These are phyloP conservation scores for Hippocampus abdominalis DNA, from an alignment of 2,113 vertebrate genomes.

Conservation along the genomic window DNA sequence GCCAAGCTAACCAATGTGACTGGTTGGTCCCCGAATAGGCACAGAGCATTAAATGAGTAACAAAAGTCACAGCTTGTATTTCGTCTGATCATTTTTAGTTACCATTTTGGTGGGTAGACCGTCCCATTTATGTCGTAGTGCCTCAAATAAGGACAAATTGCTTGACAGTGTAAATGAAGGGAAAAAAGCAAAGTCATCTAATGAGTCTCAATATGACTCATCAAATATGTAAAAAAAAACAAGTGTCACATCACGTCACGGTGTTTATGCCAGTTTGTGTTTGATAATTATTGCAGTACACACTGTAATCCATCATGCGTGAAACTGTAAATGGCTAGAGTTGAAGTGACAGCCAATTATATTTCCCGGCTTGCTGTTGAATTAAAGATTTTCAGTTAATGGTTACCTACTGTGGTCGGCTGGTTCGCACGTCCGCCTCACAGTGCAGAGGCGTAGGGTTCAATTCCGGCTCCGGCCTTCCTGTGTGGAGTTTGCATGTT, in stretches of 20 bases:
- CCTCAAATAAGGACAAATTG: background rate
- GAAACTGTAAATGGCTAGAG: background rate
- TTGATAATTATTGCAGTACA: background rate
- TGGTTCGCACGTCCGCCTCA: too few relatives aligned
- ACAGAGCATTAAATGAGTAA: too few relatives aligned
- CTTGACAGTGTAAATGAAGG: background rate
- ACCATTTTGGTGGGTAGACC: background rate
- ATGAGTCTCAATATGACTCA: background rate
- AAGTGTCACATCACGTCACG: background rate
- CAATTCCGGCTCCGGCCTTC: too few relatives aligned
- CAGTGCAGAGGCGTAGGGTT: too few relatives aligned
- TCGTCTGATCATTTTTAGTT: too few relatives aligned
- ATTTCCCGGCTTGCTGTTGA: background rate
- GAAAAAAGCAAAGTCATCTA: background rate
- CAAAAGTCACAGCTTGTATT: too few relatives aligned
- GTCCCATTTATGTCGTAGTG: too few relatives aligned
- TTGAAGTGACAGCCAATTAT: constrained; percentile 15
- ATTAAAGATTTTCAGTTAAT: constrained; percentile 19
- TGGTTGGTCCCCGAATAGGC: too few relatives aligned
- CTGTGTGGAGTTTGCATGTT: too few relatives aligned
- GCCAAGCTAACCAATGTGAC: too few relatives aligned
- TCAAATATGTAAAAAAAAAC: background rate
- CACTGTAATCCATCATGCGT: background rate
- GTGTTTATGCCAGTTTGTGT: background rate
- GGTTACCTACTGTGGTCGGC: background rate